Base-by-base conservation (phyloP, 2,113 vertebrate genomes). In the Pedionomus torquatus region DNA sequence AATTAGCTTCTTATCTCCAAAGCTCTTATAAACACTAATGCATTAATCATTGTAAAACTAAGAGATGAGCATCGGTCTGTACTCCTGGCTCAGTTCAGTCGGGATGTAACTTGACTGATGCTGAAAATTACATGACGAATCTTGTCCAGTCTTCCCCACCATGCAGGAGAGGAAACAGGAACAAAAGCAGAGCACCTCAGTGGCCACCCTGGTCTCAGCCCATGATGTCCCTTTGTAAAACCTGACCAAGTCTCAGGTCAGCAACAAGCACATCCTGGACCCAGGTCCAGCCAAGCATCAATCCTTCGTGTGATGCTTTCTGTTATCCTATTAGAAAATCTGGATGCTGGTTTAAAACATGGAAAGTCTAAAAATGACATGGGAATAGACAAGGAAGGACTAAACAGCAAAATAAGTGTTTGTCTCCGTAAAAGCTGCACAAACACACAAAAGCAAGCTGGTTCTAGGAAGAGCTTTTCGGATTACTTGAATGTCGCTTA, bases 1-100 rank as follows among this genome's bases (percentile, higher is more conserved):
- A 94, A 95, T 97, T 96, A 97, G 89, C 78, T 95, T 76, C 55
- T n/a, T 65, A 54, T 65, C 37, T 31, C 81, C 87, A 83, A 92
- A 82, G 92, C 97, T 96, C 92, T 93, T 95, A 66, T 87, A 85
- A 96, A 95, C 87, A 70, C 78, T 94, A 85, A 95, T 91, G 77
- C 93, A 95, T 93, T 92, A 87, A 96, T 96, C 94, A 90, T 77
- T 35, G 94, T 58, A 91, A 88, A 92, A 66, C 61, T 44, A 71
- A 69, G 85, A 87, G 71, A 54, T 44, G 21, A 92, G 77, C 58
- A 1, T 2, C 58, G 83, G 70, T 46, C 81, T 76, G 57, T 61
- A 52, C 35, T 89, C 43, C 88, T 75, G 79, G 17, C 86, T 93
- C 72, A 19, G 35, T 63, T 94, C 84, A 83, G 72, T 61, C 5